Evolutionary conservation across 2,888 invertebrate species (phyloP).

Genomic region (Gasteruption jaculator): DNA sequence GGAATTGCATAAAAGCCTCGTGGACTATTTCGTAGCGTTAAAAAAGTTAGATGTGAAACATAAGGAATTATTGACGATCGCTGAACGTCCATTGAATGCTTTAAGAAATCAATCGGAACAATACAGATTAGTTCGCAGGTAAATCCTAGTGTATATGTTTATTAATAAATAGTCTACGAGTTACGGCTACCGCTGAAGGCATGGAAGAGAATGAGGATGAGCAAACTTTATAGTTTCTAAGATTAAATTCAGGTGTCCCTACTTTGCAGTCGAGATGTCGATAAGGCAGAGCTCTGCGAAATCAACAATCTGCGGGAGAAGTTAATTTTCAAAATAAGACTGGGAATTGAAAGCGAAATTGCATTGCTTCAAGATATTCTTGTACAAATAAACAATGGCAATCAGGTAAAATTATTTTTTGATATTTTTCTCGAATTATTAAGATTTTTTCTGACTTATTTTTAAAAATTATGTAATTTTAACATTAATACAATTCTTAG

Average conservation of each 20-base stretch:
- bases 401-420: constrained; percentile 30
- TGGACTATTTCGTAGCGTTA: constrained; percentile 33
- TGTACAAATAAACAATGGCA: constrained; percentile 26
- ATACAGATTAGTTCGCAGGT: constrained; percentile 33
- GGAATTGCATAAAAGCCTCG: constrained; percentile 30
- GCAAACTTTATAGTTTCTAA: background rate
- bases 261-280: constrained; percentile 31
- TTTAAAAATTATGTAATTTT: background rate
- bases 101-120: constrained; percentile 37
- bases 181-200: no score
- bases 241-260: constrained; percentile 16
- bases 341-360: constrained; percentile 36
- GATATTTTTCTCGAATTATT: background rate
- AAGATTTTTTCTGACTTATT: background rate
- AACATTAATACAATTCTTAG: background rate
- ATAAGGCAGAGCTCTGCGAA: constrained; percentile 31
- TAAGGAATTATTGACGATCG: constrained; percentile 23
- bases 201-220: no score
- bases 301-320: constrained; percentile 28
- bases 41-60: constrained; percentile 28
- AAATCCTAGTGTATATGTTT: constrained; percentile 8
- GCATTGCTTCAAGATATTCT: constrained; percentile 23
- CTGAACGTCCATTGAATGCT: constrained; percentile 23
- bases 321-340: constrained; percentile 37
- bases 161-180: no score